A percentile compares a stretch with the other conserved stretches of the same genome.
phyloP scores from a whole-genome alignment of 2,797 vertebrate species.

The Myotis myotis region DNA sequence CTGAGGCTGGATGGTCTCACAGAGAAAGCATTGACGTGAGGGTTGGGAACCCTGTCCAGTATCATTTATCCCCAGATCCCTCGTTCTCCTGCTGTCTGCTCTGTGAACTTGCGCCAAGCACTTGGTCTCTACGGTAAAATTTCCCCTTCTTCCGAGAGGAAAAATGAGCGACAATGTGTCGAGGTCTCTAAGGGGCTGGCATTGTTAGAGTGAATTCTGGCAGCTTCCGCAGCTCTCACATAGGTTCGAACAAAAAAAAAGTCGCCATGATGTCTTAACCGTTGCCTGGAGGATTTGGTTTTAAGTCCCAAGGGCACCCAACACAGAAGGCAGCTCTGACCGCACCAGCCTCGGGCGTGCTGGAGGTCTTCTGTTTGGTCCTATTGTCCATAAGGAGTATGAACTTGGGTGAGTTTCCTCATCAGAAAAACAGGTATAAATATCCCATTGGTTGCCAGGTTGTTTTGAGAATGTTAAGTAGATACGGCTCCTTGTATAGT shows the following conservation, averaged over 20 bases:
- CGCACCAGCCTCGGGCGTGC: not conserved
- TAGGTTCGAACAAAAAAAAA: not conserved
- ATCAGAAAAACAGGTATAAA: not conserved
- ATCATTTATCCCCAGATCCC: constrained; percentile 38
- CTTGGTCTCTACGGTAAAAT: not conserved
- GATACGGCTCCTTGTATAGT: not conserved
- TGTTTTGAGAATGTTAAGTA: not conserved
- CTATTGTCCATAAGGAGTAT: not conserved
- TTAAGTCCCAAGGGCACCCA: not conserved
- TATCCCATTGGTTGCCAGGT: too few species aligned
- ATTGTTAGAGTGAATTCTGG: constrained; percentile 36
- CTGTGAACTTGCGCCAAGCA: constrained; percentile 36
- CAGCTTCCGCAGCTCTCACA: not conserved
- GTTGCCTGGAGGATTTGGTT: not conserved
- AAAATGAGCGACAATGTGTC: not conserved
- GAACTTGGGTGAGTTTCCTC: not conserved
- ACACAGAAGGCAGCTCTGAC: not conserved
- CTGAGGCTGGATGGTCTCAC: constrained; percentile 53
- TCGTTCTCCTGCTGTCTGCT: constrained; percentile 48
- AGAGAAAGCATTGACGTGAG: constrained; percentile 38
- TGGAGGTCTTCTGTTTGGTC: not conserved
- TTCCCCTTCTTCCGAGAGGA: constrained; percentile 34
- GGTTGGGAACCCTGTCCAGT: constrained; percentile 33
- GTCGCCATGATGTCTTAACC: not conserved
- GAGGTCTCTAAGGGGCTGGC: constrained; percentile 7